Evolutionary conservation across 2,113 vertebrate species (phyloP), one percentile per base, ranked within the genome.

Genomic region (Marmota flaviventris): DNA sequence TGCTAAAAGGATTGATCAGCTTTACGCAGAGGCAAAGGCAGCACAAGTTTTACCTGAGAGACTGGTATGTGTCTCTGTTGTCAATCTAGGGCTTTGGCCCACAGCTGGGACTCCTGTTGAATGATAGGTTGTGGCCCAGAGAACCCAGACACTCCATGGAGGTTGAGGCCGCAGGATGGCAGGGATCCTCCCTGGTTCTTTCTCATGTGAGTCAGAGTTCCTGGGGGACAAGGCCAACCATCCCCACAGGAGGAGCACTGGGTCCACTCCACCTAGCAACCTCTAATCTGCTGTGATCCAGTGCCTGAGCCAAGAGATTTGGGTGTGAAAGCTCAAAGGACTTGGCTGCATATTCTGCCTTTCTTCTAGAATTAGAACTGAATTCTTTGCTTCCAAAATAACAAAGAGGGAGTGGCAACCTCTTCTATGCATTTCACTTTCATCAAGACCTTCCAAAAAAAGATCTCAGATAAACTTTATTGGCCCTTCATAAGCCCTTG

Each of bases 151-250:
- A 58, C 86, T 85, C 98, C 65, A 61, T 70, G 69, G 56, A 34
- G 65, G 81, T 92, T 92, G 92, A 89, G 75, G 79, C 76, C 85
- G 91, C 95, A 93, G 84, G 84, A 93, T 93, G 82, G 58, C 95
- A 65, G 85, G 94, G 78, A 56, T 91, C 95, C 67, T 97, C 89
- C 72, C 95, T 84, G 96, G 96, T 86, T 94, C 96, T 92, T 97
- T 90, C 91, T 93, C 86, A 85, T 39, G 82, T 98, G 98, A 98
- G 97, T 98, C 98, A 98, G 97, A 97, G 97, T 93, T 97, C 96
- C 84, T 93, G 97, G 91, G 93, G 22, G 34, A 91, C 0, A 0
- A 25, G 51, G 89, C 97, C 95, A 96, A 86, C 53, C 12, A 96
- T 84, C 97, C 95, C 95, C 0, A 94, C 91, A 92, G 93, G 61